A percentile compares a stretch with the other conserved stretches of the same genome.
Evolutionary conservation across 2,113 vertebrate species (phyloP).

Genomic region (Paraplagusia blochii): DNA sequence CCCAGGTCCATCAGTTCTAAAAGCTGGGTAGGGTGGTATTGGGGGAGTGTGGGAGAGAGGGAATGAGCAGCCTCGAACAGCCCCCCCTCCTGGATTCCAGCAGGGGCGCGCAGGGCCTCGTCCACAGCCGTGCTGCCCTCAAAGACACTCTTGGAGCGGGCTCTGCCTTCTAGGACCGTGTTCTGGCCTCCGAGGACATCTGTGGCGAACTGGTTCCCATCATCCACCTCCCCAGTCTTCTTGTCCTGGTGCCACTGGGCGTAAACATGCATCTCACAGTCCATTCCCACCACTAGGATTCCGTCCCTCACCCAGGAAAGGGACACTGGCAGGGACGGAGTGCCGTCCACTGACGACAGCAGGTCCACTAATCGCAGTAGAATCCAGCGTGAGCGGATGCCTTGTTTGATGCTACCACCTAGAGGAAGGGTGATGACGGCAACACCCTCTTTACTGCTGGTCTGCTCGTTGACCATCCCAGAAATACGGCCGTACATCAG

Average conservation of each 20-base stretch:
- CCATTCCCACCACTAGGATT: constrained; percentile 97
- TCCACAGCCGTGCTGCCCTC: constrained; percentile 83
- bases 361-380: constrained; percentile 89
- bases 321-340: constrained; percentile 93
- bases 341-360: constrained; percentile 93
- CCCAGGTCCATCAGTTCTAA: constrained; percentile 97
- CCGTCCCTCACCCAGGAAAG: constrained; percentile 98
- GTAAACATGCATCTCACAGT: constrained; percentile 99
- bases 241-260: constrained; percentile 94
- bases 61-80: constrained; percentile 96
- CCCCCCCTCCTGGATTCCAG: constrained; percentile 92
- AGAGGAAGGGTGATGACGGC: constrained; percentile 95
- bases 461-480: constrained; percentile 90
- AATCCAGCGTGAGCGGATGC: constrained; percentile 93
- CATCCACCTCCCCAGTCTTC: constrained; percentile 79
- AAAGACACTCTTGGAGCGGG: constrained; percentile 82
- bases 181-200: constrained; percentile 71
- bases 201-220: constrained; percentile 64
- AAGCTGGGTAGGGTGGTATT: constrained; percentile 96
- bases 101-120: constrained; percentile 87
- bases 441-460: constrained; percentile 88
- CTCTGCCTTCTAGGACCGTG: constrained; percentile 72
- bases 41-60: constrained; percentile 93
- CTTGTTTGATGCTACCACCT: constrained; percentile 98
- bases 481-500: constrained; percentile 98